These are phyloP conservation scores for Zaprionus tsacasi DNA, from an alignment of 1,140 invertebrate genomes.

Conservation along the genomic window DNA sequence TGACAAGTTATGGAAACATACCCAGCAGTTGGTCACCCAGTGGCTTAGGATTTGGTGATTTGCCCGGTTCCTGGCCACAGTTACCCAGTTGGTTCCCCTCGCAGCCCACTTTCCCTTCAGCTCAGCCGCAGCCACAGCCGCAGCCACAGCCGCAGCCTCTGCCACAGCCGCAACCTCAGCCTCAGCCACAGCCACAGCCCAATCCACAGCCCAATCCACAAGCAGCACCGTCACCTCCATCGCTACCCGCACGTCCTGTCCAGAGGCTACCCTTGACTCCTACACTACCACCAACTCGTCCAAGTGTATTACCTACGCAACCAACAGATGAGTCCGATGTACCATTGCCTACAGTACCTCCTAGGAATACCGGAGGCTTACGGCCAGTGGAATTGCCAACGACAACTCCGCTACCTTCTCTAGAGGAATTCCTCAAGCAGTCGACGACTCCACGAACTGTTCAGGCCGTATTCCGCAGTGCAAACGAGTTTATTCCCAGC, in stretches of 20 bases:
- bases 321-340: background rate
- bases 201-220: background rate
- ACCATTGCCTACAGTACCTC: conserved; percentile 10
- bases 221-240: background rate
- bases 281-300: background rate
- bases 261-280: background rate
- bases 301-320: background rate
- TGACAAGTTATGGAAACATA: background rate
- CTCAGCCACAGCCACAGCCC: background rate
- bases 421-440: conserved; percentile 40
- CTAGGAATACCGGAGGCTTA: background rate
- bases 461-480: background rate
- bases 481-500: conserved; percentile 24
- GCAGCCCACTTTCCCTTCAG: background rate
- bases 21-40: conserved; percentile 8
- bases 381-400: background rate
- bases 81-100: conserved; percentile 19
- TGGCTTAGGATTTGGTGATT: background rate
- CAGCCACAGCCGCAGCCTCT: background rate
- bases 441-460: conserved; percentile 7
- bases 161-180: background rate
- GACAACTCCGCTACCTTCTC: conserved; percentile 33
- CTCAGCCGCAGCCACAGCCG: background rate
- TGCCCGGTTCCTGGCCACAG: conserved; percentile 5
- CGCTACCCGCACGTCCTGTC: background rate